Percentiles rank a stretch among this genome's conserved stretches.
These are phyloP conservation scores for Agapornis roseicollis DNA, from an alignment of 2,113 vertebrate species.

Conservation along the genomic window DNA sequence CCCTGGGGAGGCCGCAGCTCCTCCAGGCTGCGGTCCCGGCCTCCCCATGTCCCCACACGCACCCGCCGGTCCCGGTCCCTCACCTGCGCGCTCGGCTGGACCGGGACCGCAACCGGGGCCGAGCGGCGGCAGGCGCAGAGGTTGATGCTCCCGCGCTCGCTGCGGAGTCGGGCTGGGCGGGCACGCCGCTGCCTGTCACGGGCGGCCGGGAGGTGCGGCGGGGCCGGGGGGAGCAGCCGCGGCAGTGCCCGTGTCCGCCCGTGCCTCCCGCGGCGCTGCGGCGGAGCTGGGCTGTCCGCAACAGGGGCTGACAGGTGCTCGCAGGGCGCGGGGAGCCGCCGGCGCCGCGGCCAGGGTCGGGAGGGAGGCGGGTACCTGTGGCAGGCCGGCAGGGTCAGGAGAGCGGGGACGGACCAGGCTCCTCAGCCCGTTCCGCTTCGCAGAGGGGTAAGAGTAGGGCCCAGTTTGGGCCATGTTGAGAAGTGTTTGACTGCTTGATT, in stretches of 20 bases:
- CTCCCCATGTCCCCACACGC: not conserved
- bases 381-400: not conserved
- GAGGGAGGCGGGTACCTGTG: not conserved
- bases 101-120: not conserved
- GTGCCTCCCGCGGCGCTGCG: not conserved
- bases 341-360: accelerated
- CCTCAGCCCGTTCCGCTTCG: accelerated
- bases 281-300: not conserved
- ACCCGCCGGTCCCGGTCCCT: not conserved
- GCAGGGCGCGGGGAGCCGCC: not conserved
- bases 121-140: not conserved
- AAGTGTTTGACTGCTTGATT: not conserved
- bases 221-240: not conserved
- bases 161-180: not conserved
- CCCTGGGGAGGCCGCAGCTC: not conserved
- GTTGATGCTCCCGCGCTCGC: not conserved
- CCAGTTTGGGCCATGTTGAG: accelerated
- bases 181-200: not conserved
- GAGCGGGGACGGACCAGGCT: not conserved
- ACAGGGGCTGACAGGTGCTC: not conserved
- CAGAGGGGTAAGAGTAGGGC: not conserved
- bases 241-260: not conserved
- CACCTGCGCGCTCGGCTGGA: not conserved
- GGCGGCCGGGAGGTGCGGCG: not conserved
- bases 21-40: not conserved